Evolutionary conservation across 2,888 invertebrate species (phyloP), one percentile per base, ranked within the genome.

Genomic region (Megalurothrips usitatus): DNA sequence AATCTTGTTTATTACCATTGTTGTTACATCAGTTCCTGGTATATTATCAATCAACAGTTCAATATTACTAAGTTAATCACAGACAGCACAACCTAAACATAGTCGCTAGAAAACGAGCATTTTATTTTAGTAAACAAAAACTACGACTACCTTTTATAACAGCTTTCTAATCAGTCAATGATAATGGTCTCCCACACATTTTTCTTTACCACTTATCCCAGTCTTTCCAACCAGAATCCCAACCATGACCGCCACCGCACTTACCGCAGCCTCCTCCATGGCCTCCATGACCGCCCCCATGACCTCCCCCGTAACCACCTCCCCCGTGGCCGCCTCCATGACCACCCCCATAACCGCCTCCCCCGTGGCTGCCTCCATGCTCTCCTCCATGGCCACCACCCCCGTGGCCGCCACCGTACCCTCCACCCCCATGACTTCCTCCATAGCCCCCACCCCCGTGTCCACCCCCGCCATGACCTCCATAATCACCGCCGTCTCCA

Each of bases 211-310:
- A 75, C 10, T 75, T 75, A 12, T 75, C 68, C 68, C 68, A 75
- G 12, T 75, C 68, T 26, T 75, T 75, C 68, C 68, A 75, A 23
- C 68, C 68, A 75, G 68, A 75, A 75, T 75, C 68, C 68, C 68
- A 75, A 12, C 68, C 68, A 12, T 75, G 12, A 8, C 68, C 68
- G 0, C 68, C 68, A 12, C 68, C 68, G 9, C 68, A 1, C 0
- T 26, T 4, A 26, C 68, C 68, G 0, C 68, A 23, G n/a, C 68
- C 68, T 23, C 68, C 68, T 17, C 68, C 68, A 75, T 23, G 26
- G 9, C 26, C 68, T 10, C 68, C 68, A 26, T 75, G 68, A 12
- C 26, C 23, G 12, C 68, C 68, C 23, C 68, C 68, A 26, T 26
- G 23, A 26, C 68, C 68, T 12, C 68, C 68, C 2, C 68, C 68